phyloP scores from a whole-genome alignment of 2,888 invertebrate species.

The Elgonia sp. region DNA sequence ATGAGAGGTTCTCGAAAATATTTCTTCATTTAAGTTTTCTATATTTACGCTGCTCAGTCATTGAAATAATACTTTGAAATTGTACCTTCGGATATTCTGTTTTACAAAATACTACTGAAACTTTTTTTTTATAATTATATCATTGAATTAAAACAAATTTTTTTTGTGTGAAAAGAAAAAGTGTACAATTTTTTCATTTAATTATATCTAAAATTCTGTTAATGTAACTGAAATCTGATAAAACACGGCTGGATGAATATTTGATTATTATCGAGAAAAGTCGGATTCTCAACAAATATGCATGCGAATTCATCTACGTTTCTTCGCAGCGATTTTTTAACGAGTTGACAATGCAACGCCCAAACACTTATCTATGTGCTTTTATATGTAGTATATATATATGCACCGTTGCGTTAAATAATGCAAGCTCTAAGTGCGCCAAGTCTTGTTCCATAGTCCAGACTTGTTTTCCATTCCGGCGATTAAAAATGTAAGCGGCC shows the following conservation, averaged over 20 bases:
- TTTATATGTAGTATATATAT: constrained; percentile 46
- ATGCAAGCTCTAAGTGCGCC: constrained; percentile 79
- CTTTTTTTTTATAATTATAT: too few relatives aligned
- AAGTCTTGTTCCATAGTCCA: constrained; percentile 76
- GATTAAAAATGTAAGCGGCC: constrained; percentile 81
- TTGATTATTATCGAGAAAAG: constrained; percentile 42
- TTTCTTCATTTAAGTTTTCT: constrained; percentile 17
- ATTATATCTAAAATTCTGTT: background rate
- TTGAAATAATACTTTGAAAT: constrained; percentile 9
- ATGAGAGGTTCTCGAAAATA: constrained; percentile 4
- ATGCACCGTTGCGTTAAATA: constrained; percentile 67
- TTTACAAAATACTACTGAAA: too few relatives aligned
- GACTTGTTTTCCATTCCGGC: constrained; percentile 78
- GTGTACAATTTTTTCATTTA: background rate
- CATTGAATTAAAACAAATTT: too few relatives aligned
- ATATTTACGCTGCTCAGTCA: constrained; percentile 3
- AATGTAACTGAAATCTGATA: constrained; percentile 1
- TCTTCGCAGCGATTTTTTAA: constrained; percentile 49
- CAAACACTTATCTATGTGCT: constrained; percentile 61
- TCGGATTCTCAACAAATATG: constrained; percentile 37
- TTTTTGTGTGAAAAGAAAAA: too few relatives aligned
- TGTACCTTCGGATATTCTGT: too few relatives aligned
- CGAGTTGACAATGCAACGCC: constrained; percentile 63
- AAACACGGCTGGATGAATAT: constrained; percentile 24
- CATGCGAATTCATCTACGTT: constrained; percentile 32